These are phyloP conservation scores for Oceanodroma tethys DNA, from an alignment of 2,113 vertebrate genomes.

Conservation along the genomic window DNA sequence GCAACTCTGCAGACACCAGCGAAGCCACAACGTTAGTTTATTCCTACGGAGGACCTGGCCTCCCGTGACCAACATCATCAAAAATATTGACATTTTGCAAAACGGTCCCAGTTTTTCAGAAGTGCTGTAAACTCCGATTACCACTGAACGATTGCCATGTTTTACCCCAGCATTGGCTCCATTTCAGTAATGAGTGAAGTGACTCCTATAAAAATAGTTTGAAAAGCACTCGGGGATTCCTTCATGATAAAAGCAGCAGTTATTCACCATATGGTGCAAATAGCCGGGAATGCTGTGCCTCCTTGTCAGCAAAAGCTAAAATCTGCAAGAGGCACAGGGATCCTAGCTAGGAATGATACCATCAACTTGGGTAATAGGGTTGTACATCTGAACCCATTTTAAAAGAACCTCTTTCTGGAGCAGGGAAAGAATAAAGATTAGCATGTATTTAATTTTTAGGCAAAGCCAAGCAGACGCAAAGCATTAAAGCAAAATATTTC, in stretches of 20 bases:
- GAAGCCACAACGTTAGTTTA: neutral
- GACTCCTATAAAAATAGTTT: neutral
- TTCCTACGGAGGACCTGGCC: neutral
- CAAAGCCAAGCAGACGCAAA: neutral
- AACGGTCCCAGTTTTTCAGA: neutral
- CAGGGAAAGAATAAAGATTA: neutral
- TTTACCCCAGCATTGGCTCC: neutral
- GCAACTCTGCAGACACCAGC: neutral
- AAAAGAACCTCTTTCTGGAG: neutral
- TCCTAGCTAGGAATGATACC: neutral
- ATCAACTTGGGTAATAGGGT: neutral
- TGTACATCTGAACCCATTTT: neutral
- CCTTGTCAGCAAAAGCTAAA: neutral
- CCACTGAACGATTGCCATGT: neutral
- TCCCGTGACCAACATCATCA: neutral
- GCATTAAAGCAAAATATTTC: neutral
- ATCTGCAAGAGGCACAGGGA: neutral
- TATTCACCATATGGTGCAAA: conserved; percentile 3
- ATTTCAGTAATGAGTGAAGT: neutral
- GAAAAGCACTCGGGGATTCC: neutral
- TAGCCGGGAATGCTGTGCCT: neutral
- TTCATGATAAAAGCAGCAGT: conserved; percentile 1
- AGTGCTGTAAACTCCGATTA: neutral
- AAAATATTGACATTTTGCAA: neutral
- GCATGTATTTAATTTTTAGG: neutral